A percentile compares a stretch with the other conserved stretches of the same genome.
These are phyloP conservation scores for Ectropis crepuscularia DNA, from an alignment of 2,888 invertebrate species.

Conservation along the genomic window DNA sequence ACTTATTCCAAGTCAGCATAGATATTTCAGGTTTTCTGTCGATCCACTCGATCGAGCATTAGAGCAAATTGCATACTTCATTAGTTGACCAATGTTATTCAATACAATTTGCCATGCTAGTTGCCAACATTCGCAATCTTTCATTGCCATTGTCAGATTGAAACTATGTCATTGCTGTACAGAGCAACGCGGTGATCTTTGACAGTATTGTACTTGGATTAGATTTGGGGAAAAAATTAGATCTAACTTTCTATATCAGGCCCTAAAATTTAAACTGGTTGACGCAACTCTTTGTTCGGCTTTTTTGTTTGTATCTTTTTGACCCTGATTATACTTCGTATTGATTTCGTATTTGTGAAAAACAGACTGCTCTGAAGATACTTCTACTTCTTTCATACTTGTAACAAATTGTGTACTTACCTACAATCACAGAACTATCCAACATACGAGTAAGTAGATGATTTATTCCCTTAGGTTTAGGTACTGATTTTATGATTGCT, in stretches of 20 bases:
- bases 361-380: too few species aligned
- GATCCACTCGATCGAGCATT: slow-evolving; percentile 37
- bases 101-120: slow-evolving; percentile 40
- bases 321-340: not conserved
- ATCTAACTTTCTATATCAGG: slow-evolving; percentile 11
- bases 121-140: slow-evolving; percentile 48
- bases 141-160: slow-evolving; percentile 59
- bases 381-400: too few species aligned
- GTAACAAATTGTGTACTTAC: too few species aligned
- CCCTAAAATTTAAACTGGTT: slow-evolving; percentile 1
- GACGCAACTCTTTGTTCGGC: not conserved
- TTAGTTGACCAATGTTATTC: slow-evolving; percentile 45
- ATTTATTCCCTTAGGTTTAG: too few species aligned
- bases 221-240: slow-evolving; percentile 13
- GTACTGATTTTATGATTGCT: too few species aligned
- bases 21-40: slow-evolving; percentile 1
- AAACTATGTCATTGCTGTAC: slow-evolving; percentile 48
- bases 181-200: slow-evolving; percentile 34
- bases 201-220: slow-evolving; percentile 11
- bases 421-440: too few species aligned
- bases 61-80: slow-evolving; percentile 39
- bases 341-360: too few species aligned
- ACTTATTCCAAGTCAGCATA: not conserved
- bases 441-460: too few species aligned
- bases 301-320: not conserved